A percentile compares a stretch with the other conserved stretches of the same genome.
Conservation (phyloP, 1,140 invertebrate genomes). For the Pseudobourletiella spinata region DNA sequence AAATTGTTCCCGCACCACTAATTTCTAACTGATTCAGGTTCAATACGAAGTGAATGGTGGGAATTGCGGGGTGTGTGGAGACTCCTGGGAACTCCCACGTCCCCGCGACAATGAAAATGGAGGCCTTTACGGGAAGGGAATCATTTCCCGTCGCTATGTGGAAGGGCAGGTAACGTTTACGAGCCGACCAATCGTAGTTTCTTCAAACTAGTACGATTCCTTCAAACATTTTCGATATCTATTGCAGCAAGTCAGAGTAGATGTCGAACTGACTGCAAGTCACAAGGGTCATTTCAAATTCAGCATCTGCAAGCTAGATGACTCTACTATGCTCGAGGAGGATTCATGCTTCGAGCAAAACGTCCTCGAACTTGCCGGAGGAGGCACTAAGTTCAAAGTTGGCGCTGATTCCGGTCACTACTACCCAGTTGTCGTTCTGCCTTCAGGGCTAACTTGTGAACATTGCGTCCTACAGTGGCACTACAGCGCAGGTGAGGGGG, state of each 20-base stretch:
- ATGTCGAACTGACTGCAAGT: constrained; percentile 40
- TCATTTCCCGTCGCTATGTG: constrained; percentile 41
- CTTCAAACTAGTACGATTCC: too few species aligned
- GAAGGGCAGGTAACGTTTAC: constrained; percentile 39
- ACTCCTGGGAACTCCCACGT: constrained; percentile 36
- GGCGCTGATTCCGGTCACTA: constrained; percentile 30
- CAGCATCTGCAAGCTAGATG: constrained; percentile 59
- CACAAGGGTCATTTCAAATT: constrained; percentile 49
- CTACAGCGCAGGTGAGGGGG: constrained; percentile 37
- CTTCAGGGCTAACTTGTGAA: constrained; percentile 36
- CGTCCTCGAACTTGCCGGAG: constrained; percentile 34
- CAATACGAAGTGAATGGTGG: constrained; percentile 21
- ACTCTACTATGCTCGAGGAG: constrained; percentile 44
- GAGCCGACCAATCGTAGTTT: too few species aligned
- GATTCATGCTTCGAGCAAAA: constrained; percentile 42
- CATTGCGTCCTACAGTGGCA: constrained; percentile 40
- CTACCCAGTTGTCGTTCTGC: constrained; percentile 33
- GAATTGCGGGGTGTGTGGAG: constrained; percentile 35
- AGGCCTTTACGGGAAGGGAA: constrained; percentile 46
- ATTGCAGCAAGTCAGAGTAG: constrained; percentile 14
- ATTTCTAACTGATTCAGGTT: too few species aligned
- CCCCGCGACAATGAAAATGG: constrained; percentile 49
- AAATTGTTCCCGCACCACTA: too few species aligned
- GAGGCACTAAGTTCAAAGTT: constrained; percentile 20
- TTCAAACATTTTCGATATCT: too few species aligned